These are phyloP conservation scores for Epistrophe eligans DNA, from an alignment of 2,888 invertebrate species.

Conservation along the genomic window DNA sequence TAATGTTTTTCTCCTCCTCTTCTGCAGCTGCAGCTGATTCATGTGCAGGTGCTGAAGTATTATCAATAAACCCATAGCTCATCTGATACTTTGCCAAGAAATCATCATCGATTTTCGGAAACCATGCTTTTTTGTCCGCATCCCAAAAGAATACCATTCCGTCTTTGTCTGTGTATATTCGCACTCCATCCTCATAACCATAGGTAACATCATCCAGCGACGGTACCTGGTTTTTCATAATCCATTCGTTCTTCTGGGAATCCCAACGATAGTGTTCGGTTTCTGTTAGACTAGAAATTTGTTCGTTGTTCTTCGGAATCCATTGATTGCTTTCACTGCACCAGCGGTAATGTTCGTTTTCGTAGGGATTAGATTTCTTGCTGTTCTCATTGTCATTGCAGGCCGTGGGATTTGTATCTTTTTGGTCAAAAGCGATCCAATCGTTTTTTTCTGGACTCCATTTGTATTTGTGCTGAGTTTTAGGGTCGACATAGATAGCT, in stretches of 20 bases:
- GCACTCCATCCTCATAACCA: constrained; percentile 90
- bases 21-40: constrained; percentile 73
- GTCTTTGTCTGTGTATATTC: constrained; percentile 93
- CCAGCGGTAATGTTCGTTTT: constrained; percentile 83
- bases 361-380: constrained; percentile 78
- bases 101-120: constrained; percentile 98
- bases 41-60: constrained; percentile 80
- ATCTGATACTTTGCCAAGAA: constrained; percentile 98
- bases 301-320: constrained; percentile 82
- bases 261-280: constrained; percentile 86
- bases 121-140: constrained; percentile 95
- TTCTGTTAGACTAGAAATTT: constrained; percentile 78
- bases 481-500: constrained; percentile 91
- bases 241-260: constrained; percentile 87
- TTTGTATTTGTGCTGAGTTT: constrained; percentile 87
- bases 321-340: constrained; percentile 84
- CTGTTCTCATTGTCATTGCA: constrained; percentile 76
- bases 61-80: constrained; percentile 94
- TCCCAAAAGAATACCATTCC: constrained; percentile 97
- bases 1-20: constrained; percentile 78
- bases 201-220: constrained; percentile 84
- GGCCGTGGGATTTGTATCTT: constrained; percentile 27
- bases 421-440: constrained; percentile 83
- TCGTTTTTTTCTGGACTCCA: constrained; percentile 86
- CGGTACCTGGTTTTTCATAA: constrained; percentile 79